These are phyloP conservation scores for Lycocerus yunnanus DNA, from an alignment of 2,888 invertebrate genomes.

Conservation along the genomic window DNA sequence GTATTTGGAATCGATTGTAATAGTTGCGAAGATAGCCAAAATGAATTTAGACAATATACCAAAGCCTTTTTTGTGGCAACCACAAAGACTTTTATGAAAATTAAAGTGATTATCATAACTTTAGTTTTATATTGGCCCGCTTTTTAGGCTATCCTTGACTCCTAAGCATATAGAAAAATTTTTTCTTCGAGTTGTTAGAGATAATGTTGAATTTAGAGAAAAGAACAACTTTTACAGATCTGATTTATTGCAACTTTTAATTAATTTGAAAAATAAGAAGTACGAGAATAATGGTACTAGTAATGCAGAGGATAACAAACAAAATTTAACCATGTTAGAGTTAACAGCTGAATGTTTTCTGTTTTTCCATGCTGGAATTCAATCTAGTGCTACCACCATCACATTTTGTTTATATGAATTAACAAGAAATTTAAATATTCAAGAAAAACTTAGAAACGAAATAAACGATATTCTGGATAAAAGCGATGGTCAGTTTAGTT, in stretches of 20 bases:
- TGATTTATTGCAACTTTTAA: neutral
- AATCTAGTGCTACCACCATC: neutral
- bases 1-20: neutral
- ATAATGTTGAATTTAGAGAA: neutral
- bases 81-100: too few relatives aligned
- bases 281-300: too few relatives aligned
- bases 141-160: neutral
- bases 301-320: neutral
- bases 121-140: too few relatives aligned
- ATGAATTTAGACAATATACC: neutral
- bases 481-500: neutral
- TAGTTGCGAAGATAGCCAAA: neutral
- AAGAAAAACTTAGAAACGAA: neutral
- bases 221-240: neutral
- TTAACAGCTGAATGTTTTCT: neutral
- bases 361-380: neutral
- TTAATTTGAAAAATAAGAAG: neutral
- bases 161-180: neutral
- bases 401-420: neutral
- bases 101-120: too few relatives aligned
- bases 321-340: neutral
- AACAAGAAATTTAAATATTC: neutral
- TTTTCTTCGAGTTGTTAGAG: neutral
- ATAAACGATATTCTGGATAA: neutral
- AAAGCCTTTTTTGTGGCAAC: neutral